A percentile compares a stretch with the other conserved stretches of the same genome.
Conservation (phyloP, 2,113 vertebrate species). For the Oncorhynchus masou region DNA sequence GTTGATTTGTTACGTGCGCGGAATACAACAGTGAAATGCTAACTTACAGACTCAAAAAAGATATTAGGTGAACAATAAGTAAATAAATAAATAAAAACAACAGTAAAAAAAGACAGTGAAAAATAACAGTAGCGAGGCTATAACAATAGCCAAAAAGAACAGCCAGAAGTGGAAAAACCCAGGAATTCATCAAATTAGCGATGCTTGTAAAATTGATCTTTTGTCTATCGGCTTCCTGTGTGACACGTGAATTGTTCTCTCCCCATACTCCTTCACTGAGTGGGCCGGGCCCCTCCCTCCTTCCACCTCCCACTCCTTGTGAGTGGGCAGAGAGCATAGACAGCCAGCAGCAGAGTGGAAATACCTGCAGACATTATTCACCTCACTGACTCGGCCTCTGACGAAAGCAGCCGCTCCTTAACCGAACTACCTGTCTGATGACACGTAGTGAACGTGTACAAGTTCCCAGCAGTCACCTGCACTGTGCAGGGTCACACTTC, state of each 20-base stretch:
- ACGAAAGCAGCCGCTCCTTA: slow-evolving; percentile 69
- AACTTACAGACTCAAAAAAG: too few species aligned
- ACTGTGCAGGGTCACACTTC: slow-evolving; percentile 48
- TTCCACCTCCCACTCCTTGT: slow-evolving; percentile 12
- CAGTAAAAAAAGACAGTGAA: too few species aligned
- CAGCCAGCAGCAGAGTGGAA: slow-evolving; percentile 54
- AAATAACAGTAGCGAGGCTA: too few species aligned
- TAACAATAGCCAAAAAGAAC: too few species aligned
- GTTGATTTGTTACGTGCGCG: too few species aligned
- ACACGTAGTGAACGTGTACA: slow-evolving; percentile 6
- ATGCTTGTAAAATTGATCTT: slow-evolving; percentile 49
- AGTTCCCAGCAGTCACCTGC: slow-evolving; percentile 67
- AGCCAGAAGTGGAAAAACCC: slow-evolving; percentile 35
- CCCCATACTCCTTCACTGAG: slow-evolving; percentile 44
- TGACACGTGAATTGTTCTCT: slow-evolving; percentile 33
- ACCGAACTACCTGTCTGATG: slow-evolving; percentile 59
- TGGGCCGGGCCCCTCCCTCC: slow-evolving; percentile 55
- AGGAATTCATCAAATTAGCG: slow-evolving; percentile 16
- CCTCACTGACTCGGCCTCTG: slow-evolving; percentile 35
- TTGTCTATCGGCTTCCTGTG: slow-evolving; percentile 49
- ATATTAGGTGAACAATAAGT: too few species aligned
- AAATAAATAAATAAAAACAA: too few species aligned
- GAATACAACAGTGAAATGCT: too few species aligned
- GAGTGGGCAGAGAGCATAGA: slow-evolving; percentile 47
- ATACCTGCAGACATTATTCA: slow-evolving; percentile 63